Percentiles rank a stretch among this genome's conserved stretches.
Evolutionary conservation across 92 coral and sea anemone genomes (phyloP).

Genomic region (Blastomussa wellsi): DNA sequence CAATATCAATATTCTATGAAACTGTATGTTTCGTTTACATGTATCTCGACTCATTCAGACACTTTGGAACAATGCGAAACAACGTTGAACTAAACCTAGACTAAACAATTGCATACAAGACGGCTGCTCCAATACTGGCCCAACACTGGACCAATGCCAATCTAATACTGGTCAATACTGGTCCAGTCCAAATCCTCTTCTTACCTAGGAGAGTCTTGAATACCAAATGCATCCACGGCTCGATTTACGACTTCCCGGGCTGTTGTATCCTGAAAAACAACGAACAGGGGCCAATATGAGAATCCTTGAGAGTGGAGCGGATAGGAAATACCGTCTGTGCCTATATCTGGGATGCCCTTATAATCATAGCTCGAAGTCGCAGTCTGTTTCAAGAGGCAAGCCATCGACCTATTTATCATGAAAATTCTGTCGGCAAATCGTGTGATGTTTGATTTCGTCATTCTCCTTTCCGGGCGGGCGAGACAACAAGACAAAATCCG

Average conservation of each 20-base stretch:
- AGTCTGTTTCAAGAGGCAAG: neutral
- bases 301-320: neutral
- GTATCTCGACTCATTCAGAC: neutral
- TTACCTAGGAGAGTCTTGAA: conserved; percentile 77
- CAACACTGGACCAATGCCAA: neutral
- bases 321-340: neutral
- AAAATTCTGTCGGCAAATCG: conserved; percentile 7
- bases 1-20: neutral
- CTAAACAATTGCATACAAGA: neutral
- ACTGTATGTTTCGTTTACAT: neutral
- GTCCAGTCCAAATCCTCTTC: neutral
- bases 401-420: neutral
- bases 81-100: neutral
- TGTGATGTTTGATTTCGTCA: neutral
- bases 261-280: conserved; percentile 73
- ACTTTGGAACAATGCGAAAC: neutral
- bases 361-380: neutral
- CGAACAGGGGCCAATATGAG: neutral
- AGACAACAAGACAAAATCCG: neutral
- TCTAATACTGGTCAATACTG: neutral
- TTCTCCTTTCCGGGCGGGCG: conserved; percentile 3
- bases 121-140: neutral
- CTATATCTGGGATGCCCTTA: neutral
- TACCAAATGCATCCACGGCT: conserved; percentile 90
- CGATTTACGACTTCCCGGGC: conserved; percentile 88